phyloP scores from a whole-genome alignment of 2,888 invertebrate genomes.

The Lochmaea crataegi region DNA sequence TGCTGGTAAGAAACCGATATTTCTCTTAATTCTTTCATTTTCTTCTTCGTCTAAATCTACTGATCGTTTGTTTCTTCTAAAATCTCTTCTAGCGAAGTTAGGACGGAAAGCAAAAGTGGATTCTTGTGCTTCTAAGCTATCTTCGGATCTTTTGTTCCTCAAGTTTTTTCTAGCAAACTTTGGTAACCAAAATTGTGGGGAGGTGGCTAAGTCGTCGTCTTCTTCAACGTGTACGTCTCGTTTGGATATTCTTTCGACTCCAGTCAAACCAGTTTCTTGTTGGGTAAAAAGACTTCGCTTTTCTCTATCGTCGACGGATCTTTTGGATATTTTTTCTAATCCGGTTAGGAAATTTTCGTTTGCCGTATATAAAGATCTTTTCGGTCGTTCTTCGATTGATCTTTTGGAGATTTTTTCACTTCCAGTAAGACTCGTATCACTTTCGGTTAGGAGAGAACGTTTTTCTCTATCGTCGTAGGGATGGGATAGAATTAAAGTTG shows the following conservation, averaged over 20 bases:
- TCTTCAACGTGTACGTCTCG: conserved; percentile 29
- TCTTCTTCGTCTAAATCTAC: conserved; percentile 12
- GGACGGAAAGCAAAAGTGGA: conserved; percentile 34
- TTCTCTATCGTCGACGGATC: conserved; percentile 19
- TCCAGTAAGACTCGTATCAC: conserved; percentile 23
- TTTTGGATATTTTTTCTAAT: conserved; percentile 39
- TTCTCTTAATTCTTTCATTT: conserved; percentile 28
- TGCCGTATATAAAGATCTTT: conserved; percentile 36
- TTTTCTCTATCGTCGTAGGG: conserved; percentile 36
- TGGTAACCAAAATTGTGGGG: conserved; percentile 33
- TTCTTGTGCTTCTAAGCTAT: conserved; percentile 21
- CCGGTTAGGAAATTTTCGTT: conserved; percentile 31
- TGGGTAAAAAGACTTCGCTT: conserved; percentile 36
- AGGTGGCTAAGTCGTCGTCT: conserved; percentile 33
- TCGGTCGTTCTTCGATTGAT: conserved; percentile 38
- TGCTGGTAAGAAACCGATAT: conserved; percentile 40
- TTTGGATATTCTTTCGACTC: conserved; percentile 43
- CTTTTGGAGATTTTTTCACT: conserved; percentile 39
- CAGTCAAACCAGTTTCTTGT: conserved; percentile 29
- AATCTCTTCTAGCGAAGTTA: conserved; percentile 31
- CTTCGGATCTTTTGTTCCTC: conserved; percentile 32
- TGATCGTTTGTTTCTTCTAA: conserved; percentile 31
- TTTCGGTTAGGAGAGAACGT: conserved; percentile 39
- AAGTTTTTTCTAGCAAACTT: conserved; percentile 30
- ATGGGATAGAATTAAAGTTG: conserved; percentile 25